These are phyloP conservation scores for Octodonta nipae DNA, from an alignment of 2,888 invertebrate genomes.

Conservation along the genomic window DNA sequence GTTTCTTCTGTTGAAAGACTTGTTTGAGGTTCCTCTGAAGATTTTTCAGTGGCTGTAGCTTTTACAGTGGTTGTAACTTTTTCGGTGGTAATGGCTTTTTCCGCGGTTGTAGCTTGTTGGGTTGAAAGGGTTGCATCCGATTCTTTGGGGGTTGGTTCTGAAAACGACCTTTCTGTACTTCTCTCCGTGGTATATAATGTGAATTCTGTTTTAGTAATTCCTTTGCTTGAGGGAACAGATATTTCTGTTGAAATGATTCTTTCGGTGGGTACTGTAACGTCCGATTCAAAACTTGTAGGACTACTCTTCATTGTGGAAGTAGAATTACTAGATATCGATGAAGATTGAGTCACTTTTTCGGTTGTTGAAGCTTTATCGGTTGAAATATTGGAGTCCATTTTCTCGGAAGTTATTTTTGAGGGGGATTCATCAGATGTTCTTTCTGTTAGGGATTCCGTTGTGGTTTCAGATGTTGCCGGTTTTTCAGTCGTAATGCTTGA, in stretches of 20 bases:
- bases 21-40: conserved; percentile 5
- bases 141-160: too few relatives aligned
- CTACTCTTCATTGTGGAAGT: too few relatives aligned
- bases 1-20: not conserved
- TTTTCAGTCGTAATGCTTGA: not conserved
- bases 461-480: not conserved
- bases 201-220: too few relatives aligned
- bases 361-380: not conserved
- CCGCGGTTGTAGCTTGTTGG: too few relatives aligned
- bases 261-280: too few relatives aligned
- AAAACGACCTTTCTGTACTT: too few relatives aligned
- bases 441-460: not conserved
- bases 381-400: conserved; percentile 1
- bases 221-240: too few relatives aligned
- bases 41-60: not conserved
- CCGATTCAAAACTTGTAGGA: too few relatives aligned
- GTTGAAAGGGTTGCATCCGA: too few relatives aligned
- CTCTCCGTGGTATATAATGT: too few relatives aligned
- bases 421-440: not conserved
- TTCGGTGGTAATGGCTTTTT: conserved; percentile 3
- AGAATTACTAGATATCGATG: too few relatives aligned
- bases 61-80: not conserved
- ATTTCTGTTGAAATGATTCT: too few relatives aligned
- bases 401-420: not conserved
- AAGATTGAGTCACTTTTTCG: not conserved